Base-by-base conservation (phyloP, 2,797 vertebrate species). In the Cossypha polioptera region DNA sequence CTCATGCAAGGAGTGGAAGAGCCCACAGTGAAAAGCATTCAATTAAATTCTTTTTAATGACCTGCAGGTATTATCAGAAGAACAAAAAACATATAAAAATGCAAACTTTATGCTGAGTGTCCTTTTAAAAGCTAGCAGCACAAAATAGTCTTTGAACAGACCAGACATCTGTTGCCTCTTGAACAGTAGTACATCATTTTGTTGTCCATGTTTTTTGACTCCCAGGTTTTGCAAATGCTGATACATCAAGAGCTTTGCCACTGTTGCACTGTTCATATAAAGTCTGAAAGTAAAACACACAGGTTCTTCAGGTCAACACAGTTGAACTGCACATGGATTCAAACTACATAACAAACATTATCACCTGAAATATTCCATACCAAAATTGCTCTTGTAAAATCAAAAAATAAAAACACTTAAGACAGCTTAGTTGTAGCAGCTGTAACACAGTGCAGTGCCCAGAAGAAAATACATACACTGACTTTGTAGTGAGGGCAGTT, bases 181-280 rank as follows among this genome's bases (percentile, higher is more conserved):
- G 22, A 73, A 36, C 19, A 78, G 73, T 2, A 75, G 76, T 11
- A 48, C 16, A 65, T 98, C 95, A 98, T 33, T 98, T 98, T 67
- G 96, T 95, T 59, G 90, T 97, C 97, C 95, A 5, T 40, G 94
- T 66, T 80, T 97, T 97, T 68, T 97, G 94, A 48, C 72, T 98
- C 45, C 97, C 97, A 40, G 75, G 95, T 95, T 99, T 99, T 31
- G 98, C 98, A 97, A 99, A 98, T 63, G 99, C 98, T 35, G 98
- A 98, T 51, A 99, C 98, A 94, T 99, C 99, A 72, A 99, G 96
- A 85, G 95, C 98, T 97, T 97, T 98, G 67, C 98, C 99, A 61
- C 98, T 99, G 98, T 92, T 99, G 97, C 98, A 99, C 96, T 99
- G 99, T 87, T 98, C 99, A 86, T 99, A 99, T 97, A 99, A 98